Percentiles rank a stretch among this genome's conserved stretches.
Evolutionary conservation across 1,140 invertebrate genomes (phyloP).

Genomic region (Calosoma granatense): DNA sequence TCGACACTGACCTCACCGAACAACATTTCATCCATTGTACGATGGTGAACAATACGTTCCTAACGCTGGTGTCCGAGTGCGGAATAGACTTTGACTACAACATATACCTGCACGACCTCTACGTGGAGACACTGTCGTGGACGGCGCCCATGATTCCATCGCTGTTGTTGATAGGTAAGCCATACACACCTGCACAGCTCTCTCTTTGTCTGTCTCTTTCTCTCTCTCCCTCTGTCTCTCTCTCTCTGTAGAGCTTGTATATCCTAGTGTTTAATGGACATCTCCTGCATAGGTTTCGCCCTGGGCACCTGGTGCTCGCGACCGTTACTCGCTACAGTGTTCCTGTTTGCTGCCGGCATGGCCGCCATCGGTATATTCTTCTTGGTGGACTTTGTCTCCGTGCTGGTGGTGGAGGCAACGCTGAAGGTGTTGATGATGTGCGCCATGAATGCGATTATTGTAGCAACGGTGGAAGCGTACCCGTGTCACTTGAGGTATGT

Average conservation of each 20-base stretch:
- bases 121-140: conserved; percentile 27
- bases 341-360: conserved; percentile 19
- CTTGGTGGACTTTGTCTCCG: conserved; percentile 20
- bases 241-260: too few species aligned
- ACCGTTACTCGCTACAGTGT: conserved; percentile 20
- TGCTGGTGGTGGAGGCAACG: conserved; percentile 21
- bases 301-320: conserved; percentile 21
- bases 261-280: too few species aligned
- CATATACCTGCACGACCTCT: conserved; percentile 30
- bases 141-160: conserved; percentile 25
- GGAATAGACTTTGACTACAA: conserved; percentile 34
- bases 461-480: conserved; percentile 29
- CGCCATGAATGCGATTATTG: conserved; percentile 23
- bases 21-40: conserved; percentile 38
- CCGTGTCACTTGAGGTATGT: conserved; percentile 28
- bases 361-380: conserved; percentile 26
- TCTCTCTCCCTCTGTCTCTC: too few species aligned
- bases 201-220: too few species aligned
- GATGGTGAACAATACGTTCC: conserved; percentile 38
- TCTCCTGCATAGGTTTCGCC: conserved; percentile 24
- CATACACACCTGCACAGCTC: not conserved
- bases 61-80: conserved; percentile 29
- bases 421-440: conserved; percentile 27
- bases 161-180: conserved; percentile 16
- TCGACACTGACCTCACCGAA: conserved; percentile 40